phyloP scores from a whole-genome alignment of 2,113 vertebrate genomes.

The Rana temporaria region DNA sequence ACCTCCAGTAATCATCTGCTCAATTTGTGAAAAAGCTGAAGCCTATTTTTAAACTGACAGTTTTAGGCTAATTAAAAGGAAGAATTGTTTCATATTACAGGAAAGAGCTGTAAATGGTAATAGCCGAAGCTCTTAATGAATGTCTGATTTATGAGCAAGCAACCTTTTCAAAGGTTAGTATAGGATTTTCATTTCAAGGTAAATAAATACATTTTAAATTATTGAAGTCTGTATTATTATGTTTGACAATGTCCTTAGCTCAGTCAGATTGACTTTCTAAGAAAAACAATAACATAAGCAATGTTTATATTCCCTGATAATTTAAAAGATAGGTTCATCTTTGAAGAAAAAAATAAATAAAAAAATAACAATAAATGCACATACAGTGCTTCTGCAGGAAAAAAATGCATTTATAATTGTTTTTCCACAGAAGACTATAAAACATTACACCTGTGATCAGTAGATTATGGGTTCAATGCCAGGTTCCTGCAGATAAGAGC shows the following conservation, averaged over 20 bases:
- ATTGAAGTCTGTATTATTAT: neutral
- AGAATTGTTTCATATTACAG: slow-evolving; percentile 33
- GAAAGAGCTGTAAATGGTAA: slow-evolving; percentile 32
- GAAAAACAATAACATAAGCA: neutral
- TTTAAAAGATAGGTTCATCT: too few species aligned
- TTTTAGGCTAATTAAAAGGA: slow-evolving; percentile 49
- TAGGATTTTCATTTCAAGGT: slow-evolving; percentile 5
- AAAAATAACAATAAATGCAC: too few species aligned
- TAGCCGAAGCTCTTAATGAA: slow-evolving; percentile 39
- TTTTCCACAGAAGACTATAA: too few species aligned
- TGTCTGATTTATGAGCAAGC: slow-evolving; percentile 44
- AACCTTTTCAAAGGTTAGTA: slow-evolving; percentile 42
- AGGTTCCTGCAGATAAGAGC: too few species aligned
- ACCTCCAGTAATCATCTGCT: slow-evolving; percentile 28
- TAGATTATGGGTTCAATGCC: too few species aligned
- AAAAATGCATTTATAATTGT: too few species aligned
- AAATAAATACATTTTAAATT: slow-evolving; percentile 34
- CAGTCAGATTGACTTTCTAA: neutral
- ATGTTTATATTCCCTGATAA: too few species aligned
- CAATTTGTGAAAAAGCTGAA: slow-evolving; percentile 2
- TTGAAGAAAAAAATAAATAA: too few species aligned
- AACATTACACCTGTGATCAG: too few species aligned
- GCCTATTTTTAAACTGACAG: slow-evolving; percentile 49
- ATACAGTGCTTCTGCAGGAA: too few species aligned
- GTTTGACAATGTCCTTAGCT: neutral